Evolutionary conservation across 2,888 invertebrate genomes (phyloP).

Genomic region (Andricus quercusramuli): DNA sequence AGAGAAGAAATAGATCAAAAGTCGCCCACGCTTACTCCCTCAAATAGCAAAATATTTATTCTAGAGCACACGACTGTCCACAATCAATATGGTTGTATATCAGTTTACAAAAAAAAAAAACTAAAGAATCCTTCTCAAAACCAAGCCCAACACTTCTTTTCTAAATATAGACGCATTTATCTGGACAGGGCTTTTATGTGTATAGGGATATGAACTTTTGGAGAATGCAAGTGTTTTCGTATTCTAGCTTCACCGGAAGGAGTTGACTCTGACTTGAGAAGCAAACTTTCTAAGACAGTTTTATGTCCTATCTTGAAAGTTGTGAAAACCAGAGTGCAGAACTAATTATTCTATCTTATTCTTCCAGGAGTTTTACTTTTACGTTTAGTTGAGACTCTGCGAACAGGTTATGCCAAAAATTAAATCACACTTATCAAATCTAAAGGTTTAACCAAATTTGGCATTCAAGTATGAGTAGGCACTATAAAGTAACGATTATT

Average conservation of each 20-base stretch:
- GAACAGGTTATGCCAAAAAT: not conserved
- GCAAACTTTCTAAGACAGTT: not conserved
- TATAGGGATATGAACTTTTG: not conserved
- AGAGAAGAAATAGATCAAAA: not conserved
- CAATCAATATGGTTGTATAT: too few species aligned
- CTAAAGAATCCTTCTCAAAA: too few species aligned
- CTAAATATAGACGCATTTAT: not conserved
- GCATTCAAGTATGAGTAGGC: too few species aligned
- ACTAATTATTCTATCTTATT: constrained; percentile 7
- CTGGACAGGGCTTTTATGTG: not conserved
- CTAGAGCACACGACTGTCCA: too few species aligned
- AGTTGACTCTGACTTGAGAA: not conserved
- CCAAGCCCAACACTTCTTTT: not conserved
- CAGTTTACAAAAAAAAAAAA: too few species aligned
- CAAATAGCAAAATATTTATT: too few species aligned
- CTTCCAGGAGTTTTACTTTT: not conserved
- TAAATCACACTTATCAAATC: not conserved
- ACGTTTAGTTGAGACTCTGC: not conserved
- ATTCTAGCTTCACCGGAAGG: not conserved
- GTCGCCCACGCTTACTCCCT: not conserved
- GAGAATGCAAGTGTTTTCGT: not conserved
- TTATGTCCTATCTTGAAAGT: not conserved
- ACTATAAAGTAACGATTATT: too few species aligned
- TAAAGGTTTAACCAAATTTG: not conserved
- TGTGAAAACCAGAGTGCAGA: not conserved